These are phyloP conservation scores for Drosophila kokeensis DNA, from an alignment of 2,888 invertebrate genomes.

Conservation along the genomic window DNA sequence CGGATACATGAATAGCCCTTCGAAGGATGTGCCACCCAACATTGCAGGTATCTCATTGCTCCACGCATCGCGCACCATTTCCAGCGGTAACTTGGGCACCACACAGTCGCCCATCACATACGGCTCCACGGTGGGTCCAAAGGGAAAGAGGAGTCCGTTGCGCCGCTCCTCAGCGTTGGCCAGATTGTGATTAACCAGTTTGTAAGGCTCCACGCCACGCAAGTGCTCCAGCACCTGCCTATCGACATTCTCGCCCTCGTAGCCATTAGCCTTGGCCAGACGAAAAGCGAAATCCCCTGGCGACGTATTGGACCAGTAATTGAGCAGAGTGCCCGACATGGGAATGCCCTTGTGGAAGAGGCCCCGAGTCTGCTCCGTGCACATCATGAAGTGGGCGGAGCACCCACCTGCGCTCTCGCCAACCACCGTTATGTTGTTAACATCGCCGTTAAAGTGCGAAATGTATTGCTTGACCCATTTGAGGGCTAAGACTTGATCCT, in stretches of 20 bases:
- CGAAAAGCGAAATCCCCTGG: slow-evolving; percentile 74
- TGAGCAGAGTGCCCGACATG: slow-evolving; percentile 81
- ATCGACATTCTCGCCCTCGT: slow-evolving; percentile 82
- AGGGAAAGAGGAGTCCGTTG: slow-evolving; percentile 69
- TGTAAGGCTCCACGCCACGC: slow-evolving; percentile 71
- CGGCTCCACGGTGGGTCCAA: slow-evolving; percentile 82
- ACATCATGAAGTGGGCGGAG: slow-evolving; percentile 85
- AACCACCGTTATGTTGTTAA: slow-evolving; percentile 86
- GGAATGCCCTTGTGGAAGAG: slow-evolving; percentile 83
- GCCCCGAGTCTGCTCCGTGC: slow-evolving; percentile 85
- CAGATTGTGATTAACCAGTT: slow-evolving; percentile 74
- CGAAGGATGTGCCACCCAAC: slow-evolving; percentile 82
- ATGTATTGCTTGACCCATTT: slow-evolving; percentile 86
- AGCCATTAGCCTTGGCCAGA: slow-evolving; percentile 81
- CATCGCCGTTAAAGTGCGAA: slow-evolving; percentile 85
- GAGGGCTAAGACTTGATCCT: slow-evolving; percentile 86
- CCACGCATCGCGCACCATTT: slow-evolving; percentile 82
- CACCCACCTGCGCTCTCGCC: slow-evolving; percentile 86
- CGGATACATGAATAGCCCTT: slow-evolving; percentile 81
- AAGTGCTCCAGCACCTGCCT: slow-evolving; percentile 82
- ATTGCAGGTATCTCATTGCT: slow-evolving; percentile 80
- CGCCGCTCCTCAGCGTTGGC: slow-evolving; percentile 70
- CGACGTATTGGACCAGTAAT: slow-evolving; percentile 77
- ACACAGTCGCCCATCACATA: slow-evolving; percentile 79
- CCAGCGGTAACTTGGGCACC: slow-evolving; percentile 67